A percentile compares a stretch with the other conserved stretches of the same genome.
These are phyloP conservation scores for Pseudochaenichthys georgianus DNA, from an alignment of 2,797 vertebrate genomes.

Conservation along the genomic window DNA sequence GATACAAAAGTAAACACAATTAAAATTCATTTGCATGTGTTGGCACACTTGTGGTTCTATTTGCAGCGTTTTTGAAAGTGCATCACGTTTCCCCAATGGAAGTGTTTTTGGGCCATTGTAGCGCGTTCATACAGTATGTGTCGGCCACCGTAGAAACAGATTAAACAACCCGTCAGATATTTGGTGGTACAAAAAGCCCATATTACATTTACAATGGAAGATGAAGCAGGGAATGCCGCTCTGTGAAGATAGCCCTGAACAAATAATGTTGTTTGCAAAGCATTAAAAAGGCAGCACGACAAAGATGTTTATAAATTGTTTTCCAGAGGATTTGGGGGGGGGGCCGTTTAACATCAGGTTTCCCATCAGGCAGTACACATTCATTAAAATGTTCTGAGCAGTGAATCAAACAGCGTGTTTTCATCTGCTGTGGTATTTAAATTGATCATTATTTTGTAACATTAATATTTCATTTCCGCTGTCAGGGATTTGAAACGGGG, in stretches of 20 bases:
- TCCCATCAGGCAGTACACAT: conserved; percentile 44
- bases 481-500: conserved; percentile 38
- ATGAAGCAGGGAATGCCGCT: conserved; percentile 16
- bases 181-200: conserved; percentile 9
- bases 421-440: conserved; percentile 15
- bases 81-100: no score
- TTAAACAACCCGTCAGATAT: no score
- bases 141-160: no score
- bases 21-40: no score
- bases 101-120: no score
- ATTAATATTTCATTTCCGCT: conserved; percentile 48
- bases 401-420: conserved; percentile 38
- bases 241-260: conserved; percentile 38
- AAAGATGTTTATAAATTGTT: conserved; percentile 26
- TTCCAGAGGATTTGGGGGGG: conserved; percentile 13
- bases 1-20: no score
- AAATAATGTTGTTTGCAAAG: conserved; percentile 44
- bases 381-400: conserved; percentile 48
- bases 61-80: no score
- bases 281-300: conserved; percentile 17
- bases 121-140: no score
- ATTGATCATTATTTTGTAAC: conserved; percentile 47
- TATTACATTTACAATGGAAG: conserved; percentile 24
- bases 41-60: no score
- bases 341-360: conserved; percentile 26